These are phyloP conservation scores for Varanus salvator DNA, from an alignment of 2,113 vertebrate genomes.

Conservation along the genomic window DNA sequence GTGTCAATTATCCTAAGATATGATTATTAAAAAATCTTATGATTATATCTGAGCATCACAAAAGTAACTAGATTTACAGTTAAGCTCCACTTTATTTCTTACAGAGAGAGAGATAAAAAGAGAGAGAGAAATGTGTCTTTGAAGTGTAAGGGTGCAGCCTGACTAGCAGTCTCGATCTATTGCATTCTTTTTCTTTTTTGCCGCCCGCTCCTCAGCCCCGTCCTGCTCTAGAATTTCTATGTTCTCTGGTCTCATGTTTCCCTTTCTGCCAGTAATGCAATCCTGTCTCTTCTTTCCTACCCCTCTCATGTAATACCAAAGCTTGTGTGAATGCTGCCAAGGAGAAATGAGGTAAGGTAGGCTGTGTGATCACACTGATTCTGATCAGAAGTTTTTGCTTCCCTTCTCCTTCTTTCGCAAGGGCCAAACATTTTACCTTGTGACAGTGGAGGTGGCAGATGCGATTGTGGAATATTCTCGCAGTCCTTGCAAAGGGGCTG, in stretches of 20 bases:
- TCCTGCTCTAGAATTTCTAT: not conserved
- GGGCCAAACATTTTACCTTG: not conserved
- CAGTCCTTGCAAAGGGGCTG: too few relatives aligned
- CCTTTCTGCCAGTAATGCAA: not conserved
- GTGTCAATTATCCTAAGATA: conserved; percentile 2
- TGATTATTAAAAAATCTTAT: not conserved
- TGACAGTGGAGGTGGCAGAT: too few relatives aligned
- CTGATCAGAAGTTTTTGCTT: not conserved
- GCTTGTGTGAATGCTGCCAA: not conserved
- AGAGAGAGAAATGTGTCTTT: not conserved
- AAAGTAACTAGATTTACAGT: not conserved
- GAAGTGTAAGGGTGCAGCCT: not conserved
- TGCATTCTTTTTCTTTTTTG: not conserved
- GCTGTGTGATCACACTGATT: not conserved
- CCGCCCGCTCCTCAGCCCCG: too few relatives aligned
- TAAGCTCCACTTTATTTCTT: not conserved
- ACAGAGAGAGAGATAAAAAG: not conserved
- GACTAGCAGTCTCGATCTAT: not conserved
- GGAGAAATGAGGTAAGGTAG: not conserved
- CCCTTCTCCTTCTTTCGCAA: not conserved
- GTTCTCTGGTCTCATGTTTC: not conserved
- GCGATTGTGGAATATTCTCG: too few relatives aligned
- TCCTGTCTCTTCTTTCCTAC: not conserved
- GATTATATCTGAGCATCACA: not conserved
- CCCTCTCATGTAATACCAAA: not conserved